Percentiles rank a stretch among this genome's conserved stretches.
These are phyloP conservation scores for Scalopus aquaticus DNA, from an alignment of 2,113 vertebrate species.

Conservation along the genomic window DNA sequence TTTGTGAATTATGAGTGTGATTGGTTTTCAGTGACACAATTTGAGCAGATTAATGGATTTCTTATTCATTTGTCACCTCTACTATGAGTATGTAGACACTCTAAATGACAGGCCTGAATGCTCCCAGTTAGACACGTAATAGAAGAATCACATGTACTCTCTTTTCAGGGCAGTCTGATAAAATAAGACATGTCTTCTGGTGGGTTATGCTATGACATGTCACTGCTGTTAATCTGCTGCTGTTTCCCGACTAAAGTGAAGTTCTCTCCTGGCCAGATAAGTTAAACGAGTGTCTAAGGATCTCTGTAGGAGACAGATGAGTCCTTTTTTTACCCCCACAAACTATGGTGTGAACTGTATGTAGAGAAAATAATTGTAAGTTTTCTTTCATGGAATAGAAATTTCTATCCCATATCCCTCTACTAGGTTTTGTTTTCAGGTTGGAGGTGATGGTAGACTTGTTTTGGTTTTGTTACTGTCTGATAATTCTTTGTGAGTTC, in stretches of 20 bases:
- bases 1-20: neutral
- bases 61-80: neutral
- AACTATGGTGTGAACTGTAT: neutral
- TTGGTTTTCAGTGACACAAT: neutral
- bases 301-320: neutral
- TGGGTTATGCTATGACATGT: neutral
- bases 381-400: neutral
- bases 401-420: neutral
- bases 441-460: neutral
- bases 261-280: neutral
- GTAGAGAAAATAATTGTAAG: neutral
- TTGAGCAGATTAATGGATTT: neutral
- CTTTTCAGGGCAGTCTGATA: neutral
- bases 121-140: neutral
- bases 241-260: neutral
- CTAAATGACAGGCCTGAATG: neutral
- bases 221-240: neutral
- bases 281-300: neutral
- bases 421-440: neutral
- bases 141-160: neutral
- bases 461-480: neutral
- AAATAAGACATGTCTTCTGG: neutral
- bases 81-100: neutral
- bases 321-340: neutral
- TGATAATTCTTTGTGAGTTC: neutral